Percentiles rank a stretch among this genome's conserved stretches.
These are phyloP conservation scores for Drosophila micromelanica DNA, from an alignment of 1,140 invertebrate genomes.

Conservation along the genomic window DNA sequence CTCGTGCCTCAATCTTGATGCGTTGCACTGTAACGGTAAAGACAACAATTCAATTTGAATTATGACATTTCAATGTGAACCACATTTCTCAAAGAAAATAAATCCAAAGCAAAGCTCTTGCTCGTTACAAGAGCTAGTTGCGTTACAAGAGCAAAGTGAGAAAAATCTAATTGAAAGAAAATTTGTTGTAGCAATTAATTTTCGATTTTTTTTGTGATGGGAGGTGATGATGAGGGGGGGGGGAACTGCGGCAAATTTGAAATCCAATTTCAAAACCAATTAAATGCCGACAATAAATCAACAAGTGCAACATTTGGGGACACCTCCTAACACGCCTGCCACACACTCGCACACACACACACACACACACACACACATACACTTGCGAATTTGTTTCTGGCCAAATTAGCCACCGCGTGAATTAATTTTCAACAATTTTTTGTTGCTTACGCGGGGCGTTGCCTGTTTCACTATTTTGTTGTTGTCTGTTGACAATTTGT, in stretches of 20 bases:
- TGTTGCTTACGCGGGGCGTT: constrained; percentile 50
- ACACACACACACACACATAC: constrained; percentile 11
- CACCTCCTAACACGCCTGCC: constrained; percentile 69
- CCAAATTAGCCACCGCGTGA: constrained; percentile 73
- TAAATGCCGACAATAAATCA: constrained; percentile 79
- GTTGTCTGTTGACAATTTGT: constrained; percentile 62
- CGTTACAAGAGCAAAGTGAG: constrained; percentile 62
- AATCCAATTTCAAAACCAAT: constrained; percentile 83
- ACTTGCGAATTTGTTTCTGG: constrained; percentile 40
- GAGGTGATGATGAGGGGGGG: not conserved
- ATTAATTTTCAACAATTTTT: constrained; percentile 68
- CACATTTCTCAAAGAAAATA: constrained; percentile 43
- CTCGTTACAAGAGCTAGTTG: not conserved
- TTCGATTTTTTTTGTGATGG: constrained; percentile 20
- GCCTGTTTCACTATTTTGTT: constrained; percentile 32
- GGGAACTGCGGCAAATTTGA: constrained; percentile 34
- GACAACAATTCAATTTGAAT: constrained; percentile 79
- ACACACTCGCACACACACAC: constrained; percentile 37
- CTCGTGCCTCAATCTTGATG: constrained; percentile 10
- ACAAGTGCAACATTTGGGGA: constrained; percentile 75
- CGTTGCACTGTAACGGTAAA: constrained; percentile 58
- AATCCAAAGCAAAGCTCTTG: constrained; percentile 16
- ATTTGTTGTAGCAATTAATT: constrained; percentile 77
- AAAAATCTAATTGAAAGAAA: constrained; percentile 77
- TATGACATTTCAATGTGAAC: constrained; percentile 83